Evolutionary conservation across 2,113 vertebrate species (phyloP), one percentile per base, ranked within the genome.

Genomic region (Barbus barbus): DNA sequence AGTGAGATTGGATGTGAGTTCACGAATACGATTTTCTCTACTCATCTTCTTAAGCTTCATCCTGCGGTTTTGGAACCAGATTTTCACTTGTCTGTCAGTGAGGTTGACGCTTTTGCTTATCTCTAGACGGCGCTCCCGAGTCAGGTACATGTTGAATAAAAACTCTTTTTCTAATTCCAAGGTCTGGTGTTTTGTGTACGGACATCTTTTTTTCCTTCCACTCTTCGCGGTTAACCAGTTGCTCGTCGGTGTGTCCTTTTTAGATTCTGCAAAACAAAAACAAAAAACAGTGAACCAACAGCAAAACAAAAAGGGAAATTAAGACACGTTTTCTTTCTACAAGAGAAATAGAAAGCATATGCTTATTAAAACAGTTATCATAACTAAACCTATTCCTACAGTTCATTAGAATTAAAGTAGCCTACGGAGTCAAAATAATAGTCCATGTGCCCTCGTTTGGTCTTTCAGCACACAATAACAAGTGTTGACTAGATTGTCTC

Each of bases 11-110:
- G 97, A 97, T 93, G 97, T 99, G 90, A 99, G 95, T 97, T 99
- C 97, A 87, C 98, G 97, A 94, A 99, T 99, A 93, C 98, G 96
- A 91, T 98, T 98, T 93, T 99, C 98, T 89, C 98, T 95, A 95
- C 96, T 99, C 97, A 99, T 98, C 95, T 99, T 99, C 96, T 99
- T 99, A 90, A 99, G 96, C 92, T 99, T 99, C 98, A 99, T 99
- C 95, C 98, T 97, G 95, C 98, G 98, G 95, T 99, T 99, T 94
- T 99, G 97, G 94, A 99, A 99, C 98, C 98, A 99, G 92, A 99
- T 99, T 95, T 99, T 99, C 94, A 99, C 98, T 96, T 99, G 98
- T 94, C 98, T 96, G 96, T 99, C 98, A 94, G 96, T 97, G 93
- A 99, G 97, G 95, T 99, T 98, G 94, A 99, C 97, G 92, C 97